Evolutionary conservation across 1,140 invertebrate genomes (phyloP).

Genomic region (Globodera rostochiensis): DNA sequence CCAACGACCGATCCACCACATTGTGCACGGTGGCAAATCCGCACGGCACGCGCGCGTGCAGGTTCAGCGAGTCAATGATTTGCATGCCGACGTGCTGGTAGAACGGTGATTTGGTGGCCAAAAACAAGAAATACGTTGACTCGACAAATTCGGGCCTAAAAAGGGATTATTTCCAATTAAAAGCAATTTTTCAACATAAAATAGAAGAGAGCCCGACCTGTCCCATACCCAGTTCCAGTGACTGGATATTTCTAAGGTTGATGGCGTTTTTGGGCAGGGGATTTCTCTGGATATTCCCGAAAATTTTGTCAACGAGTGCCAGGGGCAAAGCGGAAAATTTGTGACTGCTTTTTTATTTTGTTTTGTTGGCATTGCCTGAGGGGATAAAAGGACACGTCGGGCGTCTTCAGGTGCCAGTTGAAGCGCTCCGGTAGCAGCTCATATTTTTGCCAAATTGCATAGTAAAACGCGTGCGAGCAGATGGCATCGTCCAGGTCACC

Average conservation of each 20-base stretch:
- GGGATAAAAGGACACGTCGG: slow-evolving; percentile 75
- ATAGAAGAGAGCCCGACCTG: too few relatives aligned
- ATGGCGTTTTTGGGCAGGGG: too few relatives aligned
- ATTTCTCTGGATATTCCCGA: too few relatives aligned
- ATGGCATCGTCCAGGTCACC: slow-evolving; percentile 78
- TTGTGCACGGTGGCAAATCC: slow-evolving; percentile 77
- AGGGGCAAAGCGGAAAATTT: too few relatives aligned
- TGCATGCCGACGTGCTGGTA: slow-evolving; percentile 75
- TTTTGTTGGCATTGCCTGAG: slow-evolving; percentile 64
- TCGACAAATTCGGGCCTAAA: slow-evolving; percentile 73
- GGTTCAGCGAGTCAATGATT: slow-evolving; percentile 73
- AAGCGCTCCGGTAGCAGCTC: slow-evolving; percentile 74
- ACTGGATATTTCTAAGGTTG: too few relatives aligned
- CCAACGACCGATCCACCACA: slow-evolving; percentile 86
- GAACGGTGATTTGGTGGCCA: slow-evolving; percentile 76
- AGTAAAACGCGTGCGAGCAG: slow-evolving; percentile 75
- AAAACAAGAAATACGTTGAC: slow-evolving; percentile 76
- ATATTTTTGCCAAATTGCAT: slow-evolving; percentile 74
- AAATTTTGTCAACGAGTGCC: too few relatives aligned
- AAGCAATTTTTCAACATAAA: too few relatives aligned
- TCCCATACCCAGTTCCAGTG: too few relatives aligned
- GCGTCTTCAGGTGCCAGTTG: slow-evolving; percentile 73
- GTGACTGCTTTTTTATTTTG: too few relatives aligned
- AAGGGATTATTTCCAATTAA: too few relatives aligned
- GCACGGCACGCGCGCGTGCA: slow-evolving; percentile 72